These are phyloP conservation scores for Natator depressus DNA, from an alignment of 2,113 vertebrate species.

Conservation along the genomic window DNA sequence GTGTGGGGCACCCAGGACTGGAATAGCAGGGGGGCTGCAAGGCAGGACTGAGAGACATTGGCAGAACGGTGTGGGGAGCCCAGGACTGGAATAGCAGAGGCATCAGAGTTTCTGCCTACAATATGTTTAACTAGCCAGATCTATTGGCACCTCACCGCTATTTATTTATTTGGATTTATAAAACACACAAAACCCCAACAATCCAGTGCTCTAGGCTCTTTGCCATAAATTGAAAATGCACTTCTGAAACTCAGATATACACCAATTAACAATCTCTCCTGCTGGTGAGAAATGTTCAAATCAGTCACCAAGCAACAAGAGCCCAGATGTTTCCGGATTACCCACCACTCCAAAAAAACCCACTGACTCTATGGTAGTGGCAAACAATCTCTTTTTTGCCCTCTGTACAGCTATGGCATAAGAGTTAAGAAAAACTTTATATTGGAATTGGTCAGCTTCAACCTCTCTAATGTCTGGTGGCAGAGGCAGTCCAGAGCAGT, in stretches of 20 bases:
- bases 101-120: neutral
- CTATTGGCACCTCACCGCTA: neutral
- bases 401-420: neutral
- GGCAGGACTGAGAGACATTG: too few relatives aligned
- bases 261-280: neutral
- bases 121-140: neutral
- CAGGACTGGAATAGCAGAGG: neutral
- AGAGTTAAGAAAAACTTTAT: neutral
- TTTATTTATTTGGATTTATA: slow-evolving; percentile 12
- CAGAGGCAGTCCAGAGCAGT: neutral
- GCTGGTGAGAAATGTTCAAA: neutral
- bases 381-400: neutral
- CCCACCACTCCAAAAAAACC: neutral
- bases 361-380: neutral
- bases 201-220: neutral
- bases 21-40: neutral
- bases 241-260: neutral
- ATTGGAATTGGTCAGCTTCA: neutral
- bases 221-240: neutral
- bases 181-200: neutral
- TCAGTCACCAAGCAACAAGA: neutral
- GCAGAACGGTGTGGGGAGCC: too few relatives aligned
- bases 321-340: neutral
- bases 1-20: too few relatives aligned
- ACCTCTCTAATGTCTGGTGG: neutral